These are phyloP conservation scores for Hippasteria phrygiana DNA, from an alignment of 53 echinoderm and acorn worm genomes.

Conservation along the genomic window DNA sequence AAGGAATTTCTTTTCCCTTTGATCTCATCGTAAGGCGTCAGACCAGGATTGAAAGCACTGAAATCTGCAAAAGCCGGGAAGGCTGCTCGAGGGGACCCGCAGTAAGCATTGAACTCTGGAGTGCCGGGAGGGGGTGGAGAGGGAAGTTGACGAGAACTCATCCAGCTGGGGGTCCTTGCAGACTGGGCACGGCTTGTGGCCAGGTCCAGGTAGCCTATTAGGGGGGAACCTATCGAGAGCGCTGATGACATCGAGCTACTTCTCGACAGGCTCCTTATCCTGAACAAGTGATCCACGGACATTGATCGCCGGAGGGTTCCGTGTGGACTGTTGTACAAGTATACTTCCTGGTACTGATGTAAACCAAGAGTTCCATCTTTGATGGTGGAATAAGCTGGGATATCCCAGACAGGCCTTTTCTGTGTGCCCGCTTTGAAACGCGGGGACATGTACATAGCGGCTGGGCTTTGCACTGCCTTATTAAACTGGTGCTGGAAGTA, in stretches of 20 bases:
- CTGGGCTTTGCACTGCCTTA: neutral
- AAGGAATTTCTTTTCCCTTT: slow-evolving; percentile 52
- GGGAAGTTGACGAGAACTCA: slow-evolving; percentile 75
- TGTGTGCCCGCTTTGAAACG: neutral
- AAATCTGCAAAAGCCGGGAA: slow-evolving; percentile 14
- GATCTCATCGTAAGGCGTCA: slow-evolving; percentile 26
- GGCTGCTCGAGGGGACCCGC: slow-evolving; percentile 35
- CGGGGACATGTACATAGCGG: neutral
- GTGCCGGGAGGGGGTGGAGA: slow-evolving; percentile 70
- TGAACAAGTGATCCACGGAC: slow-evolving; percentile 75
- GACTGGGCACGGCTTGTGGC: slow-evolving; percentile 57
- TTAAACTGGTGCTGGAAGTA: slow-evolving; percentile 77
- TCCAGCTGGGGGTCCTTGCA: slow-evolving; percentile 70
- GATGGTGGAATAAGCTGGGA: slow-evolving; percentile 10
- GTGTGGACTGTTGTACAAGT: slow-evolving; percentile 12
- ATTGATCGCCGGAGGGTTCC: slow-evolving; percentile 61
- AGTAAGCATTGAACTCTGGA: slow-evolving; percentile 80
- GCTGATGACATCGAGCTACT: slow-evolving; percentile 67
- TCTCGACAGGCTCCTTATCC: slow-evolving; percentile 41
- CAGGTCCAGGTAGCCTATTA: slow-evolving; percentile 86
- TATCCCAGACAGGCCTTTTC: slow-evolving; percentile 6
- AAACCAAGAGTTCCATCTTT: slow-evolving; percentile 10
- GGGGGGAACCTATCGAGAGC: slow-evolving; percentile 73
- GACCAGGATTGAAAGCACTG: neutral
- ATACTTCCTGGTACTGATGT: slow-evolving; percentile 69